Percentiles rank a stretch among this genome's conserved stretches.
Conservation (phyloP, 2,888 invertebrate genomes). For the Glomeris marginata region DNA sequence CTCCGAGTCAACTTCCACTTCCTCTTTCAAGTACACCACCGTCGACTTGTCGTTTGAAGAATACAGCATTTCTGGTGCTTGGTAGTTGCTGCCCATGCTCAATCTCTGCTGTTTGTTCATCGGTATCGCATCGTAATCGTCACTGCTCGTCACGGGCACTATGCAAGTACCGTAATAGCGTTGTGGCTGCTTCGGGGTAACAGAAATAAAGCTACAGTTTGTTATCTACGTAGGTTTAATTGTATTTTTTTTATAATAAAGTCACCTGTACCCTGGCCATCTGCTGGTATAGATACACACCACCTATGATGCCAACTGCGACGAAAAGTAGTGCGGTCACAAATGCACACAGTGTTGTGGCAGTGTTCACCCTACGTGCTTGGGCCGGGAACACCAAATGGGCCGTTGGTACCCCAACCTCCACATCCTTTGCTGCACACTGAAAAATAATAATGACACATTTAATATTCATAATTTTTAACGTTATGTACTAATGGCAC, state of each 20-base stretch:
- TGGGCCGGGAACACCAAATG: constrained; percentile 16
- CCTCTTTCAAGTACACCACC: constrained; percentile 50
- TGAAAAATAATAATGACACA: no score
- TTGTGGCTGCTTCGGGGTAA: no score
- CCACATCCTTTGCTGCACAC: no score
- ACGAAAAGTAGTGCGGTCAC: constrained; percentile 52
- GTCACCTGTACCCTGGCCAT: constrained; percentile 41
- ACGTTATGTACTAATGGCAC: no score
- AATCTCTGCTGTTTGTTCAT: neutral
- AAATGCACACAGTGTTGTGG: constrained; percentile 50
- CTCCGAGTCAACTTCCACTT: constrained; percentile 59
- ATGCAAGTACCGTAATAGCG: no score
- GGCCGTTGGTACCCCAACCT: no score
- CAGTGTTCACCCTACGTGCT: constrained; percentile 41
- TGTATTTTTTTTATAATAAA: neutral
- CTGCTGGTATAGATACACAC: constrained; percentile 58
- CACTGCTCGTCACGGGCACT: no score
- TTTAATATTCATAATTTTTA: no score
- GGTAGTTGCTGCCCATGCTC: constrained; percentile 1
- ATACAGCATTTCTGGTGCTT: constrained; percentile 15
- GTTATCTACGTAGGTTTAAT: no score
- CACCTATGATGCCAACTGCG: constrained; percentile 50
- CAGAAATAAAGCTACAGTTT: no score
- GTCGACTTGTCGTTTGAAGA: constrained; percentile 8
- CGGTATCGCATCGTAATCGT: neutral